Conservation (phyloP, 2,113 vertebrate genomes). For the Camelus bactrianus region DNA sequence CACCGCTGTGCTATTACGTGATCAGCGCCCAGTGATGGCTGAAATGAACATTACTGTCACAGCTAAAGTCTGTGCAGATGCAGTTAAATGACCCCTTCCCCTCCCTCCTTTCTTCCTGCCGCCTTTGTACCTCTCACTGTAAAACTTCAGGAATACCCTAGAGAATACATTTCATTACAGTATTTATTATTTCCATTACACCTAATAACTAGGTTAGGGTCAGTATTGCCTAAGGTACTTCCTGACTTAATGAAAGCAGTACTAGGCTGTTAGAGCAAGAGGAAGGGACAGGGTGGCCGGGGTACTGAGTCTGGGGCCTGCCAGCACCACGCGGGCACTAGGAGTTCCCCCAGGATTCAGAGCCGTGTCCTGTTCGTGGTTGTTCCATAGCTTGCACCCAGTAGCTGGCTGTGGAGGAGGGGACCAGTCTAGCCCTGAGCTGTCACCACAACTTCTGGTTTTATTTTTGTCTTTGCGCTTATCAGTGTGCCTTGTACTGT, state of each 20-base stretch:
- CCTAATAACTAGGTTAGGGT: background rate
- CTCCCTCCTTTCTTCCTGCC: background rate
- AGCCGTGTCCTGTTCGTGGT: too few relatives aligned
- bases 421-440: rapidly evolving
- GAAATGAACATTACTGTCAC: background rate
- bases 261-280: background rate
- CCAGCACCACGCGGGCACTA: background rate
- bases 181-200: background rate
- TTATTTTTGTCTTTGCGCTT: background rate
- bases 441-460: background rate
- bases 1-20: background rate
- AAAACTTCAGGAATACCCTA: background rate
- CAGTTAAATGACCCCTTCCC: background rate
- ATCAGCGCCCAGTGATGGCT: background rate
- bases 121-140: background rate
- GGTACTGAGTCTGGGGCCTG: background rate
- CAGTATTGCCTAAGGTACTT: background rate
- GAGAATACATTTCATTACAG: background rate
- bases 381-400: background rate
- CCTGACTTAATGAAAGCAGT: background rate
- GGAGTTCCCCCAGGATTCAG: background rate
- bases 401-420: background rate
- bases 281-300: background rate
- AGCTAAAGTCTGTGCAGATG: background rate
- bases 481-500: background rate